phyloP scores from a whole-genome alignment of 2,888 invertebrate species.

The Glaucopsyche alexis region DNA sequence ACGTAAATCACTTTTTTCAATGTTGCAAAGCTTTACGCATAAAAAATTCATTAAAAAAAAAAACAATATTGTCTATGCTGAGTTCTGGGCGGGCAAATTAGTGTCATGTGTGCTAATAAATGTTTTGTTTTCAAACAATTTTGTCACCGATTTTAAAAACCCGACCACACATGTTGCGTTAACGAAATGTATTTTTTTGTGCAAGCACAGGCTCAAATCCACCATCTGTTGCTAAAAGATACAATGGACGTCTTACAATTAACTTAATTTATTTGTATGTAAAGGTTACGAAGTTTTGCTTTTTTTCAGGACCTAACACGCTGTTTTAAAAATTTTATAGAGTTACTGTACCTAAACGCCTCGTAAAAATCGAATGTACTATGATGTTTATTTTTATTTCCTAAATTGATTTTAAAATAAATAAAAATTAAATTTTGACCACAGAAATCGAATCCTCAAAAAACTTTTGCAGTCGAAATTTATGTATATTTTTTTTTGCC shows the following conservation, averaged over 20 bases:
- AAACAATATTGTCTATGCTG: conserved; percentile 17
- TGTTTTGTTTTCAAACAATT: conserved; percentile 47
- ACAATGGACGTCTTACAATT: neutral
- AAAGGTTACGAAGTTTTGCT: no score
- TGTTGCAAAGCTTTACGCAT: neutral
- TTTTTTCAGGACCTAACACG: no score
- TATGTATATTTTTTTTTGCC: no score
- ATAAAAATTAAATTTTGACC: no score
- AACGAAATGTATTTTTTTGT: conserved; percentile 32
- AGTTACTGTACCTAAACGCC: no score
- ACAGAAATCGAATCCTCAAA: no score
- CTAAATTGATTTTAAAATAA: no score
- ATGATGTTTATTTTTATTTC: no score
- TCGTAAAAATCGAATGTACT: no score
- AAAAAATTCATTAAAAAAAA: neutral
- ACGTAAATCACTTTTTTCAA: neutral
- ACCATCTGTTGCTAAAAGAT: conserved; percentile 3
- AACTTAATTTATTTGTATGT: no score
- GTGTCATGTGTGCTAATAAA: conserved; percentile 41
- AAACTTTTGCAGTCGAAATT: no score
- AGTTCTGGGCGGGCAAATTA: conserved; percentile 35
- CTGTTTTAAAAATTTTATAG: no score
- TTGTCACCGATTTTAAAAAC: conserved; percentile 52
- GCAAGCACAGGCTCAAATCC: neutral
- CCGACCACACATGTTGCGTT: conserved; percentile 64